Base-by-base conservation (phyloP, 2,113 vertebrate genomes). In the Corythoichthys intestinalis region DNA sequence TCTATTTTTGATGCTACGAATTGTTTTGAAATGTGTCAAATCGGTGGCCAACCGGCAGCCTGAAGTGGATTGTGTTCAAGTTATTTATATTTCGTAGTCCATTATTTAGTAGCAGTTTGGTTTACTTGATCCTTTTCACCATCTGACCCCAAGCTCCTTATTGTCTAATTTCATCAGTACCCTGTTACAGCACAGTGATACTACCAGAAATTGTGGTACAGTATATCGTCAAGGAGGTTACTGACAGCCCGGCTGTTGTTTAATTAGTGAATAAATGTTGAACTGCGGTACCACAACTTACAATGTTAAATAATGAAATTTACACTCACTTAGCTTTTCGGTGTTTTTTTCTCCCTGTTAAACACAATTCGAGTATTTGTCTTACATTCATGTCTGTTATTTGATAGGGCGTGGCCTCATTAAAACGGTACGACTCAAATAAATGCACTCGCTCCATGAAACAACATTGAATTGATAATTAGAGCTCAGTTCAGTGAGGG, bases 381-480 rank as follows among this genome's bases (percentile, higher is more conserved):
- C 13, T 60, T 6, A 17, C 39, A 12, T 61, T 37, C 15, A 9
- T 17, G 15, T n/a, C 41, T 44, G 41, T 61, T 41, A 20, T 44
- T 44, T 73, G 64, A 54, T 15, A 35, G 44, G 20, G 38, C 41
- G 34, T 54, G 59, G 46, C 46, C n/a, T 60, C 57, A 68, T 71
- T 67, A 60, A 68, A 74, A 71, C 52, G 8, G 52, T 41, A 47
- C 50, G 37, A 39, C 37, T 71, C 54, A 72, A 79, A 70, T 65
- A 57, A 73, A 60, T 39, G 66, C 17, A 58, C 59, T 50, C 44
- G 4, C 61, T 46, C 67, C 5, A 65, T 67, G 66, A 58, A 66
- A 70, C 73, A 57, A 70, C 48, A 70, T 61, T 65, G 65, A 75
- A 79, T 58, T 69, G 81, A 75, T 71, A 77, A 85, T 87, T 81